Evolutionary conservation across 2,797 vertebrate genomes (phyloP).

Genomic region (Tinamus major): DNA sequence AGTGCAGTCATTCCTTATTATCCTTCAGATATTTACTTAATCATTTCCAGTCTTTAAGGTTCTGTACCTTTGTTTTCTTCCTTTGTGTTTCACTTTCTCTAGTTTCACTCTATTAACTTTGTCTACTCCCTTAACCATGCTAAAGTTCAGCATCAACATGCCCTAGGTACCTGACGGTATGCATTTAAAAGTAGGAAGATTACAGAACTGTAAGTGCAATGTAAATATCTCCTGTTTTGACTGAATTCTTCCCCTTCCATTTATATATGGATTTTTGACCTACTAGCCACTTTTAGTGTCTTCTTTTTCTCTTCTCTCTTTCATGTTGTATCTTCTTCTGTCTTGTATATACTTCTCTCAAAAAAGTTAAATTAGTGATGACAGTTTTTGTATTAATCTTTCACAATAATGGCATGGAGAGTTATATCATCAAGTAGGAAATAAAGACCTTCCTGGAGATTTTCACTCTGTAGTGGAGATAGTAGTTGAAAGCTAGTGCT

Average conservation of each 20-base stretch:
- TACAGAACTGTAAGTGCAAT: accelerated
- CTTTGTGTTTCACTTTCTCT: neutral
- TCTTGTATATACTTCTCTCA: neutral
- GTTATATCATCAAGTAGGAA: neutral
- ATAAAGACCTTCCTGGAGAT: neutral
- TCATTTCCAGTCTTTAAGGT: neutral
- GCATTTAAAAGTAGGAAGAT: neutral
- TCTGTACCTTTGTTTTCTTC: neutral
- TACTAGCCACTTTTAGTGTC: neutral
- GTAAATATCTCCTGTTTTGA: neutral
- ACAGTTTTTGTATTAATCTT: neutral
- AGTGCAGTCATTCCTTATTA: neutral
- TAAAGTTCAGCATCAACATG: neutral
- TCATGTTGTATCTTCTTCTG: neutral
- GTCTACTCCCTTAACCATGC: neutral
- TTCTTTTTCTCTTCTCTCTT: no score
- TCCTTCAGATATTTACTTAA: neutral
- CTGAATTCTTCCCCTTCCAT: neutral
- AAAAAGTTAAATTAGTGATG: neutral
- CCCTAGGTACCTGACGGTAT: neutral
- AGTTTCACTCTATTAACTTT: neutral
- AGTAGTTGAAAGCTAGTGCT: neutral
- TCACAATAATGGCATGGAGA: neutral
- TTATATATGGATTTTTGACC: neutral
- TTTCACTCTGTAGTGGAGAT: neutral